Percentiles rank a stretch among this genome's conserved stretches.
Conservation (phyloP, 2,888 invertebrate genomes). For the Calephelis perditalis region DNA sequence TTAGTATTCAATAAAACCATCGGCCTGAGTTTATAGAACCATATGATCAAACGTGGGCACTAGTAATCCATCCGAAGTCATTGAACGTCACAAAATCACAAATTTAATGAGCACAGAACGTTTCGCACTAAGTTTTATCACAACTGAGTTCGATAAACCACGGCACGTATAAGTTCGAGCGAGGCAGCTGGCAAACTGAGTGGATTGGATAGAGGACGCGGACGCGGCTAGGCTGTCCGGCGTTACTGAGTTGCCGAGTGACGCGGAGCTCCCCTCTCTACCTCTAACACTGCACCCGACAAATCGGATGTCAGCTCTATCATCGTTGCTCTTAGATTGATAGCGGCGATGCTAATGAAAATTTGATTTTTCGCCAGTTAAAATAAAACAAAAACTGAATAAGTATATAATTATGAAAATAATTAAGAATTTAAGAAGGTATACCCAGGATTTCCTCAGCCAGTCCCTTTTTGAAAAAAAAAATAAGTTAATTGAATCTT, state of each 20-base stretch:
- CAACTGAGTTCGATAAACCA: conserved; percentile 38
- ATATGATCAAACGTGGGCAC: conserved; percentile 41
- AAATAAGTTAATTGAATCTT: no score
- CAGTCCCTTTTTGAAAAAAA: no score
- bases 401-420: no score
- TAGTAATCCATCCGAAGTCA: conserved; percentile 50
- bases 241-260: conserved; percentile 32
- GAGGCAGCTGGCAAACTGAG: conserved; percentile 49
- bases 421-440: no score
- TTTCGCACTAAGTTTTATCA: conserved; percentile 63
- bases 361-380: no score
- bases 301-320: conserved; percentile 52
- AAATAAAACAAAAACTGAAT: no score
- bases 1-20: conserved; percentile 76
- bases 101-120: conserved; percentile 38
- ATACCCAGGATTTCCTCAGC: no score
- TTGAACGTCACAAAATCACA: conserved; percentile 64
- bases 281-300: conserved; percentile 33
- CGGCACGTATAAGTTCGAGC: conserved; percentile 38
- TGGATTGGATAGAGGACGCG: conserved; percentile 6
- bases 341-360: no score
- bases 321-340: conserved; percentile 48
- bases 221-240: conserved; percentile 34
- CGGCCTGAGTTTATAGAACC: conserved; percentile 54
- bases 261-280: conserved; percentile 42